A percentile compares a stretch with the other conserved stretches of the same genome.
Evolutionary conservation across 2,797 vertebrate genomes (phyloP).

Genomic region (Sebastes kiyomatsui): DNA sequence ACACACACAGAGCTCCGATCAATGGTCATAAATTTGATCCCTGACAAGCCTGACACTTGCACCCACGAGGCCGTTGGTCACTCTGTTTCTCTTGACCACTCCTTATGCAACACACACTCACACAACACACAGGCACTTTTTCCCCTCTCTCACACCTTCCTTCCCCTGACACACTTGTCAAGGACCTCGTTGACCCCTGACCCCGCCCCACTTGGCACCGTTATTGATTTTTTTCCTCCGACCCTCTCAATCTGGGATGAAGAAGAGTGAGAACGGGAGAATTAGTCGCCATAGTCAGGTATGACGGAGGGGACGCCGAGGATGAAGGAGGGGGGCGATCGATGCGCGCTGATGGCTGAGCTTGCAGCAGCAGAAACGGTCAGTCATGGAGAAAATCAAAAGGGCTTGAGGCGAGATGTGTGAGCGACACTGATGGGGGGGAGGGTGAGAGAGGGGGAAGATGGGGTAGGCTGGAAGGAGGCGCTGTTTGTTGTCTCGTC

Average conservation of each 20-base stretch:
- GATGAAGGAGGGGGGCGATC: conserved; percentile 79
- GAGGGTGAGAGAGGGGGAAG: conserved; percentile 15
- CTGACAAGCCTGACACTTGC: conserved; percentile 75
- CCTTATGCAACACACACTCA: conserved; percentile 53
- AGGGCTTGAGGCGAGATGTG: conserved; percentile 69
- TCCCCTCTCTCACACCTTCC: conserved; percentile 79
- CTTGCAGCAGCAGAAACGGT: conserved; percentile 79
- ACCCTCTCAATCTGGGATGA: conserved; percentile 89
- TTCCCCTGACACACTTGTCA: conserved; percentile 89
- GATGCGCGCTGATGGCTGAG: conserved; percentile 86
- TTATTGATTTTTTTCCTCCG: conserved; percentile 89
- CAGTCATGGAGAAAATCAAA: conserved; percentile 70
- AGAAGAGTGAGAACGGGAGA: conserved; percentile 77
- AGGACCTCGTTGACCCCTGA: conserved; percentile 92
- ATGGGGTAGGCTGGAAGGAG: conserved; percentile 21
- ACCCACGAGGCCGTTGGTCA: conserved; percentile 73
- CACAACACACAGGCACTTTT: conserved; percentile 22
- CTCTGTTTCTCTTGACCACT: conserved; percentile 72
- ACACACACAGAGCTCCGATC: conserved; percentile 63
- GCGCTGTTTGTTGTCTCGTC: conserved; percentile 16
- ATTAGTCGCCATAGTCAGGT: conserved; percentile 78
- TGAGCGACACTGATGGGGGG: conserved; percentile 55
- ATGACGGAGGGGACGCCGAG: conserved; percentile 71
- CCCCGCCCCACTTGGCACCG: conserved; percentile 84
- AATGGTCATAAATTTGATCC: conserved; percentile 82